Base-by-base conservation (phyloP, 1,140 invertebrate genomes). In the Grapholita molesta region DNA sequence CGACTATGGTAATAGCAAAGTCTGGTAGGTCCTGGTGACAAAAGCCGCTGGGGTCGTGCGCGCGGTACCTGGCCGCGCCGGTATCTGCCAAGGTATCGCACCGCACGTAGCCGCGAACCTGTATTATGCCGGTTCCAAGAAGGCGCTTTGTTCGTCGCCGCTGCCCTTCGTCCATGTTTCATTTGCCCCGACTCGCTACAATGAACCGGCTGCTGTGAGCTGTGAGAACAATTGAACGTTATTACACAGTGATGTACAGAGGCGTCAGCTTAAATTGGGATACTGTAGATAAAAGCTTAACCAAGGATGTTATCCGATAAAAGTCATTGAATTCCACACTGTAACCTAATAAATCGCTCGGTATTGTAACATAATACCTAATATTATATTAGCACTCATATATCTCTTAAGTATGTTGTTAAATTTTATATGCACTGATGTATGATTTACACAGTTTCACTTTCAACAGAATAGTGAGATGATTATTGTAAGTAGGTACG, bases 31-130 rank as follows among this genome's bases (percentile, higher is more conserved):
- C n/a, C n/a, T n/a, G n/a, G n/a, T 86, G 84, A 88, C 85, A 88
- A 35, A 33, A 48, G 42, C 3, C 28, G 28, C 53, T 9, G 8
- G 33, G 21, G n/a, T 55, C 33, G 38, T 21, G 38, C 24, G 55
- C 73, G 64, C 65, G 55, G 61, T 86, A 86, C 83, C 81, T 88
- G 86, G 85, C 68, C 76, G 77, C 74, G 76, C 71, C 77, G 78
- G 85, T 90, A 88, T 90, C 86, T 86, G 86, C 86, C 80, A 84
- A 88, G 86, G 88, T 90, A 90, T 90, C 85, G 88, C 88, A 89
- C 88, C 83, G 87, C 86, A 78, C 76, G 85, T 88, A 85, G 79
- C 77, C 81, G 86, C 89, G 86, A 89, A 91, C 89, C 87, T 88
- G 89, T 91, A 91, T 91, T 89, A 84, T 88, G 85, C 71, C 85